Evolutionary conservation across 2,888 invertebrate species (phyloP).

Genomic region (Meandrusa payeni): DNA sequence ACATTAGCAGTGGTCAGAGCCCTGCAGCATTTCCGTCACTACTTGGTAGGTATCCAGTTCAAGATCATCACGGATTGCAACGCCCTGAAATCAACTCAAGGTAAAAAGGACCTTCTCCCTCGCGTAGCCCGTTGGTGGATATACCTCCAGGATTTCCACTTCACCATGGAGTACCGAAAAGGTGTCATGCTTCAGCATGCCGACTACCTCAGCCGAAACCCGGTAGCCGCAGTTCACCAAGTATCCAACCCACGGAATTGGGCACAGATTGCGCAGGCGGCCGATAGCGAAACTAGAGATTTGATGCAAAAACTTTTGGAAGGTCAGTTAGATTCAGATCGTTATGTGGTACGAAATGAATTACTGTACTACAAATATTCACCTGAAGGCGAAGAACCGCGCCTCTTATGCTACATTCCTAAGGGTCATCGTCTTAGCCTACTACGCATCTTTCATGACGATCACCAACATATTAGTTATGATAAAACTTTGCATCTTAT

Average conservation of each 20-base stretch:
- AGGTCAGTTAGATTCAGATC: slow-evolving; percentile 25
- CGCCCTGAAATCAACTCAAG: slow-evolving; percentile 26
- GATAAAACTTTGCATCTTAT: slow-evolving; percentile 21
- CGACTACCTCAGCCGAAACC: slow-evolving; percentile 28
- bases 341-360: slow-evolving; percentile 27
- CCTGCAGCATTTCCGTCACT: slow-evolving; percentile 27
- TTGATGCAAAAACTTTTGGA: slow-evolving; percentile 7
- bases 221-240: slow-evolving; percentile 12
- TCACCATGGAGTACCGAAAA: slow-evolving; percentile 26
- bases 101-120: slow-evolving; percentile 29
- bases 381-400: slow-evolving; percentile 25
- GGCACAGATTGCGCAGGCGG: slow-evolving; percentile 29
- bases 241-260: slow-evolving; percentile 25
- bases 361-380: slow-evolving; percentile 24
- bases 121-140: slow-evolving; percentile 30
- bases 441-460: slow-evolving; percentile 31
- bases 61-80: slow-evolving; percentile 28
- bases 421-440: slow-evolving; percentile 34
- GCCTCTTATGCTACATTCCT: slow-evolving; percentile 30
- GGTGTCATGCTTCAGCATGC: slow-evolving; percentile 22
- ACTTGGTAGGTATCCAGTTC: slow-evolving; percentile 25
- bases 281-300: slow-evolving; percentile 23
- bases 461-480: slow-evolving; percentile 13
- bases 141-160: slow-evolving; percentile 29
- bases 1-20: slow-evolving; percentile 29